Evolutionary conservation across 2,797 vertebrate species (phyloP), one percentile per base, ranked within the genome.

Genomic region (Pachyuromys duprasi): DNA sequence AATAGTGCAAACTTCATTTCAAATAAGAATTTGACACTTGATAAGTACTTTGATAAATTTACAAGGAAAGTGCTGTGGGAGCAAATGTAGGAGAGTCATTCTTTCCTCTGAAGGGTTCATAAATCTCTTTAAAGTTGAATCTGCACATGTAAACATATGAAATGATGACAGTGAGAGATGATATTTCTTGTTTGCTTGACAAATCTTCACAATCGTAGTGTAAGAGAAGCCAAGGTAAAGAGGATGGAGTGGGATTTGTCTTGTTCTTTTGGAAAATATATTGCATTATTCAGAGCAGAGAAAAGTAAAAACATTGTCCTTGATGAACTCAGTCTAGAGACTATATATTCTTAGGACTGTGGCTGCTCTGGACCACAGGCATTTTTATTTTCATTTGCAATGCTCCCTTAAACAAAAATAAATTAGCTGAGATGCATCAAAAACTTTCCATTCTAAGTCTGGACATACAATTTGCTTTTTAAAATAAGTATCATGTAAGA

Each of bases 101-200:
- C 60, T 28, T 78, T 96, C 11, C 14, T 94, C 62, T 96, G 62
- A 95, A 89, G 95, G 39, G 79, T 87, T 92, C 55, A 96, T 89
- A 95, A 91, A 96, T 96, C 65, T 97, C 31, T 91, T 90, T 20
- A 60, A 95, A 95, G 90, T 84, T 94, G 63, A 96, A 96, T 91
- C 55, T 95, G 83, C 86, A 97, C 95, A 93, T 22, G 31, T 87
- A 96, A 91, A 91, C 39, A 78, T 89, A 67, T 75, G 88, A 95
- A 94, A 69, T 93, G 33, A 93, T 96, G 76, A 83, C 65, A 93
- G 24, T 67, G 55, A 95, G 81, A n/a, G 74, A 14, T 86, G 53
- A 60, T 69, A 88, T 87, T 96, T 86, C 86, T 28, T 91, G 63
- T 94, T 79, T 78, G 42, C 90, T 87, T 80, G 69, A 72, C 49